phyloP scores from a whole-genome alignment of 2,888 invertebrate genomes.

The Endomychus coccineus region DNA sequence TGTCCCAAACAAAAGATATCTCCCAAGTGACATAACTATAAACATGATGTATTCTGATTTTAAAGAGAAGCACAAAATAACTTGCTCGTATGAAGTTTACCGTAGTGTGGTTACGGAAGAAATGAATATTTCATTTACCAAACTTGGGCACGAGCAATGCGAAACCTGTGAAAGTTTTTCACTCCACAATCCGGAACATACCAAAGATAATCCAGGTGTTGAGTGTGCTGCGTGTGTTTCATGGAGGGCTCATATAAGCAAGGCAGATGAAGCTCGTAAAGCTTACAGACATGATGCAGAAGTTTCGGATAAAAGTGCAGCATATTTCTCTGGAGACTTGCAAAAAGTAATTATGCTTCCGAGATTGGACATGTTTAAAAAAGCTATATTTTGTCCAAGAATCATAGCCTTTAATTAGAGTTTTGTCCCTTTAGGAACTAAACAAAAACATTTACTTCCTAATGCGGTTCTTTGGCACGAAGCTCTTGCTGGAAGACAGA shows the following conservation, averaged over 20 bases:
- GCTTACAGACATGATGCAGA: neutral
- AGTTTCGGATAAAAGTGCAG: neutral
- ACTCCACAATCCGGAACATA: constrained; percentile 3
- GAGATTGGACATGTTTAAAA: constrained; percentile 21
- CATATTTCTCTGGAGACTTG: constrained; percentile 2
- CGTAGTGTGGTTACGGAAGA: constrained; percentile 3
- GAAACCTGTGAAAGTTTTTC: constrained; percentile 5
- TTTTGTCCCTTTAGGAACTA: constrained; percentile 25
- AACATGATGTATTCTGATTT: constrained; percentile 9
- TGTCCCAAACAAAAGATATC: constrained; percentile 8
- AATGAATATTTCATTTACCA: constrained; percentile 10
- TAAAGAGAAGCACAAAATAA: neutral
- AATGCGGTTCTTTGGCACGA: constrained; percentile 28
- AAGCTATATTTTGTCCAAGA: constrained; percentile 20
- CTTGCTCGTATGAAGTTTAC: constrained; percentile 10
- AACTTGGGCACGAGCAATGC: constrained; percentile 9
- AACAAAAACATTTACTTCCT: constrained; percentile 12
- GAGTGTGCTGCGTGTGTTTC: constrained; percentile 4
- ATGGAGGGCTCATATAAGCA: neutral
- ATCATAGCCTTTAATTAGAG: constrained; percentile 24
- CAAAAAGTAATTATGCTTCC: constrained; percentile 21
- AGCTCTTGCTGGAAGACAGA: constrained; percentile 28
- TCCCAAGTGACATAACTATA: constrained; percentile 10
- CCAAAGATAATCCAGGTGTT: neutral
- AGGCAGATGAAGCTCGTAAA: neutral